phyloP scores from a whole-genome alignment of 2,113 vertebrate species.

The Rutilus rutilus region DNA sequence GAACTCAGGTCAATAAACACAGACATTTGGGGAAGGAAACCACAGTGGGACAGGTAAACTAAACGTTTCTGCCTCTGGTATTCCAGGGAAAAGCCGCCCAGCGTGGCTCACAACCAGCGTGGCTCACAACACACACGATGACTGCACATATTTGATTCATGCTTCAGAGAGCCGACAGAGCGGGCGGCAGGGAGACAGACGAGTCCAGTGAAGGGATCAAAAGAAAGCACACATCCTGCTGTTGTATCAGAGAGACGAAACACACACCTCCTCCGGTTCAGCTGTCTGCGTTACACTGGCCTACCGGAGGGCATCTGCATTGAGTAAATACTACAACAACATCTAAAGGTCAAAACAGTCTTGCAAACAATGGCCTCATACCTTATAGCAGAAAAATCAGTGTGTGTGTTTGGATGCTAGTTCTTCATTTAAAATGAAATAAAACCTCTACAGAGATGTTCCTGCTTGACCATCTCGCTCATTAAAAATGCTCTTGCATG shows the following conservation, averaged over 20 bases:
- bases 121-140: background rate
- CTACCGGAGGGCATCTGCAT: background rate
- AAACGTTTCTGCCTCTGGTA: conserved; percentile 17
- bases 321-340: background rate
- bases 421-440: background rate
- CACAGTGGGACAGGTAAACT: conserved; percentile 14
- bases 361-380: background rate
- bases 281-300: background rate
- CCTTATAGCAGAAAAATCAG: background rate
- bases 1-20: background rate
- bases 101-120: background rate
- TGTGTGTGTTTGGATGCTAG: background rate
- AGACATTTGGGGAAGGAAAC: background rate
- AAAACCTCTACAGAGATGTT: too few species aligned
- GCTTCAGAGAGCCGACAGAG: conserved; percentile 47
- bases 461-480: background rate
- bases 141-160: conserved; percentile 35
- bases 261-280: background rate
- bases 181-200: conserved; percentile 21
- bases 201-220: background rate
- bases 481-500: background rate
- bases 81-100: background rate
- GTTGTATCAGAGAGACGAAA: conserved; percentile 6
- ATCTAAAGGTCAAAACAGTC: background rate
- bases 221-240: conserved; percentile 23